Base-by-base conservation (phyloP, 2,888 invertebrate species). In the Heteropelma amictum region DNA sequence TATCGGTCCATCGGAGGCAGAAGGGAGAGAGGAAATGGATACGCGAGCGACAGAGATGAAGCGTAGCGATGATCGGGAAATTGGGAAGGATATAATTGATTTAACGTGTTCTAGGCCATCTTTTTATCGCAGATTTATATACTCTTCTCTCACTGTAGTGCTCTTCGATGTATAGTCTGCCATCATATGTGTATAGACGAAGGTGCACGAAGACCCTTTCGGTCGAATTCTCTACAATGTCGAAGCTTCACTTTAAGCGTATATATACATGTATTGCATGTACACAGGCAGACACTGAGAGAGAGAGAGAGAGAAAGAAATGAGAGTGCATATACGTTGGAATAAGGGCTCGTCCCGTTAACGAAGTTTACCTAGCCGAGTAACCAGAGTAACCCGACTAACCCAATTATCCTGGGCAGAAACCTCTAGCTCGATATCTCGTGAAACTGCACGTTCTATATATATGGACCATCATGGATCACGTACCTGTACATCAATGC, bases 351-450 rank as follows among this genome's bases (percentile, higher is more conserved):
- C 72, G 75, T 71, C 56, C 56, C 63, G 65, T 72, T 80, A 80
- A 82, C 80, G 71, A 81, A 80, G 79, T 81, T 82, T 80, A 77
- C 78, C 75, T 73, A 81, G 77, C 78, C 74, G 77, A 79, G 76
- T 79, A 77, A 79, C 79, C 77, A 70, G 71, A 75, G 74, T 79
- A 77, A 79, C 79, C 77, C 76, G 69, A 75, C 72, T 78, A 79
- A 78, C 77, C 79, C 75, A 74, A 70, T 74, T 74, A 74, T 69
- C 75, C 75, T 60, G 56, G 72, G 68, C 65, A 68, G 74, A 73
- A 67, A 38, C 63, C 49, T 38, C 26, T 26, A 28, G 58, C 69
- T 68, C 73, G 73, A 69, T 73, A 73, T 73, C 63, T 73, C 38
- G 63, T 69, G 30, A 40, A 58, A 63, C 35, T 38, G 63, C 56